Evolutionary conservation across 2,888 invertebrate genomes (phyloP).

Genomic region (Leistus spinibarbis): DNA sequence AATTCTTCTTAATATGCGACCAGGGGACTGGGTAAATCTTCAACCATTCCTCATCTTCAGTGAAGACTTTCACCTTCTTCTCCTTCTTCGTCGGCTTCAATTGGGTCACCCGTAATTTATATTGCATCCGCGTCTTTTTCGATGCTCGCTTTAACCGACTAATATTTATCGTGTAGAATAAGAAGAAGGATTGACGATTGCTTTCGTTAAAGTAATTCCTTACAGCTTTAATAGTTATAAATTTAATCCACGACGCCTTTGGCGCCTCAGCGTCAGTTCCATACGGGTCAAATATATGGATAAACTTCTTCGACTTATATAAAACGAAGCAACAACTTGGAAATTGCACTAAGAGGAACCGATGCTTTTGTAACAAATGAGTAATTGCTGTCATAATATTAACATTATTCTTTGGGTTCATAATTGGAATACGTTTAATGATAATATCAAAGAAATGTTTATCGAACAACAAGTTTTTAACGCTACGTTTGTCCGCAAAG

Average conservation of each 20-base stretch:
- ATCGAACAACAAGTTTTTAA: slow-evolving; percentile 68
- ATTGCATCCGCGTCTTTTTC: slow-evolving; percentile 57
- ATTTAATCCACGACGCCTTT: slow-evolving; percentile 60
- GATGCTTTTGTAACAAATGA: slow-evolving; percentile 4
- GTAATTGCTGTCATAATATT: background rate
- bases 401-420: background rate
- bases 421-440: slow-evolving; percentile 62
- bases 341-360: slow-evolving; percentile 59
- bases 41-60: slow-evolving; percentile 54
- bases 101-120: slow-evolving; percentile 59
- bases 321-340: slow-evolving; percentile 64
- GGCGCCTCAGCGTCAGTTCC: slow-evolving; percentile 39
- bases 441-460: slow-evolving; percentile 68
- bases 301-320: slow-evolving; percentile 62
- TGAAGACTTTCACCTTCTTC: slow-evolving; percentile 56
- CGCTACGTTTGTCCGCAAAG: slow-evolving; percentile 64
- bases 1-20: slow-evolving; percentile 48
- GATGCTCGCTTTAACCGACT: slow-evolving; percentile 64
- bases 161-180: slow-evolving; percentile 65
- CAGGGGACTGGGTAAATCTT: slow-evolving; percentile 53
- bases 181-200: slow-evolving; percentile 47
- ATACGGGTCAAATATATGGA: slow-evolving; percentile 70
- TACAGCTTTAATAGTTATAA: slow-evolving; percentile 54
- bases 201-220: slow-evolving; percentile 53
- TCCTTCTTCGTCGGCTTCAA: slow-evolving; percentile 52